A percentile compares a stretch with the other conserved stretches of the same genome.
phyloP scores from a whole-genome alignment of 2,888 invertebrate species.

The Epiblema foenella region DNA sequence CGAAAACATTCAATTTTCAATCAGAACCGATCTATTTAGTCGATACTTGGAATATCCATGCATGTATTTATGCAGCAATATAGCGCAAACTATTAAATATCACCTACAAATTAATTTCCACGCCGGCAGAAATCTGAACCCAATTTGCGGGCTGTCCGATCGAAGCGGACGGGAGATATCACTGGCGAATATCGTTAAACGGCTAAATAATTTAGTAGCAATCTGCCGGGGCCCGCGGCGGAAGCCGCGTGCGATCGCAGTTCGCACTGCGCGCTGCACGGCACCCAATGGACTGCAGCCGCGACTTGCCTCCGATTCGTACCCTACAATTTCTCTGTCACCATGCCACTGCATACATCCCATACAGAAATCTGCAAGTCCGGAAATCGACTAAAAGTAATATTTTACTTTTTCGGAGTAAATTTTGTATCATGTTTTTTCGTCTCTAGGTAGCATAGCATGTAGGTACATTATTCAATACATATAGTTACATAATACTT shows the following conservation, averaged over 20 bases:
- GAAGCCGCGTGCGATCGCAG: conserved; percentile 55
- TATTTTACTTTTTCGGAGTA: neutral
- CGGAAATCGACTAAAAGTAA: neutral
- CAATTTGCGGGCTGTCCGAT: conserved; percentile 84
- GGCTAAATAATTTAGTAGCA: conserved; percentile 84
- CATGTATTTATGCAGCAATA: conserved; percentile 60
- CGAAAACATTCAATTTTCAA: conserved; percentile 5
- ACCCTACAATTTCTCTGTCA: conserved; percentile 46
- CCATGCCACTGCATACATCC: neutral
- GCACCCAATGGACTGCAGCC: conserved; percentile 33
- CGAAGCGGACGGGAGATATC: conserved; percentile 73
- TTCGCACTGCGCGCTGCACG: conserved; percentile 1
- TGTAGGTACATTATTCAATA: too few relatives aligned
- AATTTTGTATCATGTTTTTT: too few relatives aligned
- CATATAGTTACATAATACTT: too few relatives aligned
- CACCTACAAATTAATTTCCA: conserved; percentile 82
- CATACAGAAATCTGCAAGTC: neutral
- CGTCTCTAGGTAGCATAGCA: too few relatives aligned
- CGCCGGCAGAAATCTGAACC: conserved; percentile 81
- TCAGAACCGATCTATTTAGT: conserved; percentile 7
- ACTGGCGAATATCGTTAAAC: conserved; percentile 82
- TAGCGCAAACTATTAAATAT: conserved; percentile 75
- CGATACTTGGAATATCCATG: conserved; percentile 46
- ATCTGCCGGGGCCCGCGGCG: conserved; percentile 65
- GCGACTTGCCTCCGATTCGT: conserved; percentile 21